Percentiles rank a stretch among this genome's conserved stretches.
These are phyloP conservation scores for Picus viridis DNA, from an alignment of 2,797 vertebrate genomes.

Conservation along the genomic window DNA sequence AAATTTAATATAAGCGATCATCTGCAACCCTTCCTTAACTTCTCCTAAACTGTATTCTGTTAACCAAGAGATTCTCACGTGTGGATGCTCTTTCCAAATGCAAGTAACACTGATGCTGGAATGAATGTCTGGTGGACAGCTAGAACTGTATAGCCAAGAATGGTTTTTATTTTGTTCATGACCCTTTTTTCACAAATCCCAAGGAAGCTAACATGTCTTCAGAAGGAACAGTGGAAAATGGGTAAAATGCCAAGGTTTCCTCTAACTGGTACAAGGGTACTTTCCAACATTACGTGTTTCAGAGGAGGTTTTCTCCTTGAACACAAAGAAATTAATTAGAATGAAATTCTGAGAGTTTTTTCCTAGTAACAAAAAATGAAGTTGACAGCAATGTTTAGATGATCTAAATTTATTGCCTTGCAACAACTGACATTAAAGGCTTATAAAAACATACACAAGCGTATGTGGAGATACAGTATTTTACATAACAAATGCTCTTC, in stretches of 20 bases:
- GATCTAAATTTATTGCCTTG: neutral
- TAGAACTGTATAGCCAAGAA: conserved; percentile 57
- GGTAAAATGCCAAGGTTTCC: conserved; percentile 62
- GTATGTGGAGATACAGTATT: neutral
- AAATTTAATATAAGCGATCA: conserved; percentile 41
- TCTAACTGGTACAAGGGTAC: conserved; percentile 50
- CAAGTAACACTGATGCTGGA: conserved; percentile 65
- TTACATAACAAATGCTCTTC: neutral
- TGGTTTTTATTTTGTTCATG: conserved; percentile 60
- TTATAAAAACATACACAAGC: neutral
- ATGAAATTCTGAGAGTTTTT: neutral
- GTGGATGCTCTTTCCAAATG: conserved; percentile 69
- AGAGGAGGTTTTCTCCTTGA: neutral
- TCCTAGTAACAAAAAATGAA: conserved; percentile 37
- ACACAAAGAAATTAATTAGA: conserved; percentile 25
- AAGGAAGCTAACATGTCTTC: conserved; percentile 67
- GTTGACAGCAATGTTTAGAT: conserved; percentile 30
- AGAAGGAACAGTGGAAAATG: conserved; percentile 74
- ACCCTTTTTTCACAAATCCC: conserved; percentile 71
- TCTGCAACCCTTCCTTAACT: conserved; percentile 1
- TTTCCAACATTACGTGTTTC: conserved; percentile 62
- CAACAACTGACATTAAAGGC: neutral
- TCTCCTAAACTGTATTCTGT: conserved; percentile 47
- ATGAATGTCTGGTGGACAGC: conserved; percentile 14
- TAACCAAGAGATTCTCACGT: conserved; percentile 47